Percentiles rank a stretch among this genome's conserved stretches.
phyloP scores from a whole-genome alignment of 2,113 vertebrate species.

The Diglossa brunneiventris region DNA sequence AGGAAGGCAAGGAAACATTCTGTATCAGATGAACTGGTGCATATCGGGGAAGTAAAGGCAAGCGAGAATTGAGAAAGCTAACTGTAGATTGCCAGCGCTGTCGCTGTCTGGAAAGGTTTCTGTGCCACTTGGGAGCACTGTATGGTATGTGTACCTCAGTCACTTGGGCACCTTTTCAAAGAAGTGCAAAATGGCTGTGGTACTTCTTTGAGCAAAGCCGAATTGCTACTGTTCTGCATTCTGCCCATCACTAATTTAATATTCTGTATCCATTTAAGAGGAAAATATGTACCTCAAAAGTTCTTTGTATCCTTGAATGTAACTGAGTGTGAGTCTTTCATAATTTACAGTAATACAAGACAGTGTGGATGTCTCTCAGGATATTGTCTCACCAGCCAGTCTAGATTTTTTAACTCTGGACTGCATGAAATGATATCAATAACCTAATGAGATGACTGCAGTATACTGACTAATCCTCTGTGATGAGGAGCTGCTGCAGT shows the following conservation, averaged over 20 bases:
- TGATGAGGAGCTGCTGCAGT: conserved; percentile 15
- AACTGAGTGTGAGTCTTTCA: conserved; percentile 4
- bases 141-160: not conserved
- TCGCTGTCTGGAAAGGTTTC: not conserved
- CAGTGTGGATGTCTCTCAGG: not conserved
- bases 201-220: not conserved
- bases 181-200: not conserved
- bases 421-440: not conserved
- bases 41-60: not conserved
- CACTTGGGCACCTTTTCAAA: not conserved
- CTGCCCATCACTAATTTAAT: not conserved
- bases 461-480: not conserved
- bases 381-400: not conserved
- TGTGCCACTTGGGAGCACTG: not conserved
- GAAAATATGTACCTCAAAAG: not conserved
- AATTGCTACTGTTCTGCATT: not conserved
- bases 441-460: not conserved
- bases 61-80: not conserved
- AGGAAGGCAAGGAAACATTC: not conserved
- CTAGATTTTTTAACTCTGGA: not conserved
- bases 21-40: not conserved
- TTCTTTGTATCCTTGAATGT: conserved; percentile 15
- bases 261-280: not conserved
- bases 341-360: conserved; percentile 15
- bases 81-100: not conserved